These are phyloP conservation scores for Hydropotes inermis DNA, from an alignment of 2,113 vertebrate species.

Conservation along the genomic window DNA sequence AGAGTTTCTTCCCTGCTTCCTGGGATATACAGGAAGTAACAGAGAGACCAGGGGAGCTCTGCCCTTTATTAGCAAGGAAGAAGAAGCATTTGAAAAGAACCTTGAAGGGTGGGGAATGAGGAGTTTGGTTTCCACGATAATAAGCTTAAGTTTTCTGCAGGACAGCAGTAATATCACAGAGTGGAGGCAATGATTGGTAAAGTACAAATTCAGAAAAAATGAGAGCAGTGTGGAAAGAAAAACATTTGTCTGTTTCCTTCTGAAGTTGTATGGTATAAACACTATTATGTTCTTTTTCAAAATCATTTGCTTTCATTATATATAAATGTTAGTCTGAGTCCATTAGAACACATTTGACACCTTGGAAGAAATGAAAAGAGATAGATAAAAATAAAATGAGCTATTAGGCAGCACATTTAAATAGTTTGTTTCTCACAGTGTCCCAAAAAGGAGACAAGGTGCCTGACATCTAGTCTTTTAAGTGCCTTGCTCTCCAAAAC, in stretches of 20 bases:
- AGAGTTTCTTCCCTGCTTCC: neutral
- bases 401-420: conserved; percentile 27
- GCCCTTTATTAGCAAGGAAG: neutral
- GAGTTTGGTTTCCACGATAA: neutral
- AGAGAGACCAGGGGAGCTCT: neutral
- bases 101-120: accelerated
- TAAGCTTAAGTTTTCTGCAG: neutral
- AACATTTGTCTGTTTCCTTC: neutral
- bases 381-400: conserved; percentile 52
- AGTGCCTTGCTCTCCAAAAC: conserved; percentile 49
- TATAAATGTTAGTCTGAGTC: conserved; percentile 3
- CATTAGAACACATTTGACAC: conserved; percentile 29
- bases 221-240: neutral
- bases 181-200: neutral
- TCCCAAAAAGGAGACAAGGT: conserved; percentile 23
- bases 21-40: neutral
- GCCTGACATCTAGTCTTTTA: conserved; percentile 51
- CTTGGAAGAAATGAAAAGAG: neutral
- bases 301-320: conserved; percentile 27
- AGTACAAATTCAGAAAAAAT: neutral
- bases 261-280: neutral
- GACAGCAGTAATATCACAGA: neutral
- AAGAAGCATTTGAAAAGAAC: neutral
- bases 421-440: conserved; percentile 44
- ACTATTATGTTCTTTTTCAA: neutral